Percentiles rank a stretch among this genome's conserved stretches.
Evolutionary conservation across 2,888 invertebrate genomes (phyloP).

Genomic region (Cephus pygmeus): DNA sequence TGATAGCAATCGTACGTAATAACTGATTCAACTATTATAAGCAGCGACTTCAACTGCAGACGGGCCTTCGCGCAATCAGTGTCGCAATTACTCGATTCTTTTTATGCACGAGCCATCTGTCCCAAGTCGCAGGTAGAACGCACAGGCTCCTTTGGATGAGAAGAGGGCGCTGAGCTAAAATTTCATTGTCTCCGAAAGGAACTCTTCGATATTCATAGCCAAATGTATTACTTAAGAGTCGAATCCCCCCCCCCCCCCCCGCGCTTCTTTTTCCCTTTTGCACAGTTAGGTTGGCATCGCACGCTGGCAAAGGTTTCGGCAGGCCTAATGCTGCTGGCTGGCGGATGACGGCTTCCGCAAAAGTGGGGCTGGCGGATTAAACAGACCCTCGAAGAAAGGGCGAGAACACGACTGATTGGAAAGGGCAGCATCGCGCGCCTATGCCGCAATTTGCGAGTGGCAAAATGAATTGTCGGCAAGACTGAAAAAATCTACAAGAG

Average conservation of each 20-base stretch:
- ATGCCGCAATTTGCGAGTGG: constrained; percentile 52
- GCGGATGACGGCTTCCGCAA: constrained; percentile 4
- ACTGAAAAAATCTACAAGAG: too few relatives aligned
- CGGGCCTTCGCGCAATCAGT: too few relatives aligned
- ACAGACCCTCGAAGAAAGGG: background rate
- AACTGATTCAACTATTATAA: too few relatives aligned
- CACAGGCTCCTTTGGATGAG: constrained; percentile 58
- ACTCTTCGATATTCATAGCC: constrained; percentile 52
- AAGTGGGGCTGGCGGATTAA: constrained; percentile 20
- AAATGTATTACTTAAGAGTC: constrained; percentile 52
- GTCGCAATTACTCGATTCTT: constrained; percentile 9
- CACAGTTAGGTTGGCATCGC: too few relatives aligned
- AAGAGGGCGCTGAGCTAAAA: too few relatives aligned
- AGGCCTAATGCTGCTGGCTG: too few relatives aligned
- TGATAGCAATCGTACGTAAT: too few relatives aligned
- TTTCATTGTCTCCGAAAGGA: too few relatives aligned
- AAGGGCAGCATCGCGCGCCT: constrained; percentile 47
- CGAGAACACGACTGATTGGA: constrained; percentile 49
- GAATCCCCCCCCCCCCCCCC: too few relatives aligned
- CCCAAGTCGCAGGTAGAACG: constrained; percentile 27
- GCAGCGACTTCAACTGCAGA: too few relatives aligned
- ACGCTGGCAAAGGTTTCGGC: too few relatives aligned
- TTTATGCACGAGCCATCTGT: constrained; percentile 55
- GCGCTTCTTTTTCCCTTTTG: too few relatives aligned
- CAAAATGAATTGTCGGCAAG: constrained; percentile 7